Evolutionary conservation across 2,797 vertebrate species (phyloP).

Genomic region (Cuniculus paca): DNA sequence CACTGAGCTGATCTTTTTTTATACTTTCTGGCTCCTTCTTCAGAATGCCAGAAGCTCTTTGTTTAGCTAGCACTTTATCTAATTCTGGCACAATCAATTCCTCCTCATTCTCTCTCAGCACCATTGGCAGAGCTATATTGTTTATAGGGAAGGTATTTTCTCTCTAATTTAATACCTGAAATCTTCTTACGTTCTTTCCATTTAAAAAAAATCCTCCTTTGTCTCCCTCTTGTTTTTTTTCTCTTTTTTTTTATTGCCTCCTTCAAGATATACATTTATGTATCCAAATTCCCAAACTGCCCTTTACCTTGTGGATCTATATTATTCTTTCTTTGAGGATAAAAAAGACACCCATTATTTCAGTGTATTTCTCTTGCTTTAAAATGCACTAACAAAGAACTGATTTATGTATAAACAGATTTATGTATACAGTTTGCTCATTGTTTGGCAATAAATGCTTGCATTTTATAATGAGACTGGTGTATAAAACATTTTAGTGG

Average conservation of each 20-base stretch:
- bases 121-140: conserved; percentile 59
- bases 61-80: conserved; percentile 77
- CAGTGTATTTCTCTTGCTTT: conserved; percentile 50
- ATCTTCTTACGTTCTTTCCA: conserved; percentile 50
- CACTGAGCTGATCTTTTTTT: conserved; percentile 75
- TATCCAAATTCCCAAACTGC: conserved; percentile 58
- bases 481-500: conserved; percentile 16
- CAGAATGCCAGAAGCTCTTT: conserved; percentile 72
- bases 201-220: neutral
- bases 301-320: conserved; percentile 42
- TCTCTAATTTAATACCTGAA: conserved; percentile 65
- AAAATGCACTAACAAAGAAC: neutral
- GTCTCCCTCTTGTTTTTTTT: conserved; percentile 23
- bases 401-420: conserved; percentile 63
- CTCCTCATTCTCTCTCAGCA: conserved; percentile 63
- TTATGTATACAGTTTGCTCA: conserved; percentile 53
- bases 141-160: conserved; percentile 74
- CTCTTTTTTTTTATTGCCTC: neutral
- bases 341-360: neutral
- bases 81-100: conserved; percentile 79
- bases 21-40: conserved; percentile 74
- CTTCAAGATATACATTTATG: neutral
- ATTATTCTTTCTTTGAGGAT: neutral
- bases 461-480: conserved; percentile 70
- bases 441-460: conserved; percentile 76